Percentiles rank a stretch among this genome's conserved stretches.
Evolutionary conservation across 2,113 vertebrate species (phyloP).

Genomic region (Rhabdornis inornatus): DNA sequence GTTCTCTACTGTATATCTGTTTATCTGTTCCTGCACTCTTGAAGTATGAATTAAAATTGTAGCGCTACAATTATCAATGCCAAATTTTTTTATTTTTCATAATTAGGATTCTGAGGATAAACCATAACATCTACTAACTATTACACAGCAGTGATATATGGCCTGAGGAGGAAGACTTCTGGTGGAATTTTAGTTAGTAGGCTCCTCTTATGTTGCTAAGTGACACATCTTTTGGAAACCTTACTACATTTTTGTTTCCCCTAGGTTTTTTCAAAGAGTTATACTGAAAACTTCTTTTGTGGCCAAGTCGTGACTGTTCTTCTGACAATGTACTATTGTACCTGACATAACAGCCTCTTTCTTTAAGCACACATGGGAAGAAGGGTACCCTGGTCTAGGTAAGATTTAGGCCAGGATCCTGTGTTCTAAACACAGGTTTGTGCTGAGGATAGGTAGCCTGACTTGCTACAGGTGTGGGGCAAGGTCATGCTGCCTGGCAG

Average conservation of each 20-base stretch:
- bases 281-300: neutral
- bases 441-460: neutral
- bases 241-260: neutral
- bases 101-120: slow-evolving; percentile 35
- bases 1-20: neutral
- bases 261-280: neutral
- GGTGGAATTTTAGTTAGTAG: neutral
- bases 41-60: slow-evolving; percentile 12
- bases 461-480: neutral
- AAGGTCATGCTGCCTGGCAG: neutral
- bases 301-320: neutral
- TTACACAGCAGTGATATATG: neutral
- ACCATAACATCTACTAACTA: neutral
- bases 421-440: neutral
- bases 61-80: neutral
- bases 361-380: neutral
- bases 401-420: neutral
- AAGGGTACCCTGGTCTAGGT: neutral
- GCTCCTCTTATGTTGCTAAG: neutral
- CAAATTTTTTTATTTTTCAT: neutral
- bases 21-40: neutral
- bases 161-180: neutral
- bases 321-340: neutral
- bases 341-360: neutral
- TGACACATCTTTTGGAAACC: neutral